phyloP scores from a whole-genome alignment of 2,797 vertebrate genomes.

The Leptatherina wallacei region DNA sequence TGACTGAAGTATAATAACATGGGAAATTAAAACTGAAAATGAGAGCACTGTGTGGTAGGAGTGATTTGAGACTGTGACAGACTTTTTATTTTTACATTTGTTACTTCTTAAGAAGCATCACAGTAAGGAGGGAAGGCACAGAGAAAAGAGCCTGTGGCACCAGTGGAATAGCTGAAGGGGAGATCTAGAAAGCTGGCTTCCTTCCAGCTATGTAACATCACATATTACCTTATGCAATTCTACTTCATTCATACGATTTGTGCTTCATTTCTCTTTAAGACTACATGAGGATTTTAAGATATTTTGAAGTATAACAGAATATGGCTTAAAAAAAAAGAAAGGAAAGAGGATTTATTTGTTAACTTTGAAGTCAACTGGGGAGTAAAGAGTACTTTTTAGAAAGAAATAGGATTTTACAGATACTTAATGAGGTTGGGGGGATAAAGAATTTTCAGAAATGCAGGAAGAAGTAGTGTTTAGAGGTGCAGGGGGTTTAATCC shows the following conservation, averaged over 20 bases:
- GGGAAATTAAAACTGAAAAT: constrained; percentile 49
- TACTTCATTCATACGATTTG: constrained; percentile 32
- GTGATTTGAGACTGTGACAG: constrained; percentile 22
- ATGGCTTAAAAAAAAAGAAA: constrained; percentile 6
- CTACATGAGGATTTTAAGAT: constrained; percentile 29
- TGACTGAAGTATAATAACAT: constrained; percentile 33
- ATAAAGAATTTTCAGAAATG: constrained; percentile 25
- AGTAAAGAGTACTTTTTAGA: constrained; percentile 26
- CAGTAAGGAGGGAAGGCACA: constrained; percentile 15
- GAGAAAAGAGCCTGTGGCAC: constrained; percentile 47
- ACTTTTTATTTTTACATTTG: constrained; percentile 36
- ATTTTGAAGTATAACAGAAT: constrained; percentile 33
- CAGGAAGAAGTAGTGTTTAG: constrained; percentile 5
- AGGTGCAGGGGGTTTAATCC: constrained; percentile 23
- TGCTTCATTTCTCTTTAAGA: constrained; percentile 16
- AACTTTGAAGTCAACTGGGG: constrained; percentile 40
- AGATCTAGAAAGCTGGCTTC: constrained; percentile 30
- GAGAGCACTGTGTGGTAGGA: constrained; percentile 31
- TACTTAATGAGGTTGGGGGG: constrained; percentile 2
- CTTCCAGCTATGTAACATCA: constrained; percentile 47
- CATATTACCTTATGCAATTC: constrained; percentile 37
- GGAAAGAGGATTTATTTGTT: constrained; percentile 17
- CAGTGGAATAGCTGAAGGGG: constrained; percentile 40
- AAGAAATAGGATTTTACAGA: constrained; percentile 24
- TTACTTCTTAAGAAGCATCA: constrained; percentile 46